Conservation (phyloP, 35 echinoderm and acorn worm species). For the Ophioderma brevispina region DNA sequence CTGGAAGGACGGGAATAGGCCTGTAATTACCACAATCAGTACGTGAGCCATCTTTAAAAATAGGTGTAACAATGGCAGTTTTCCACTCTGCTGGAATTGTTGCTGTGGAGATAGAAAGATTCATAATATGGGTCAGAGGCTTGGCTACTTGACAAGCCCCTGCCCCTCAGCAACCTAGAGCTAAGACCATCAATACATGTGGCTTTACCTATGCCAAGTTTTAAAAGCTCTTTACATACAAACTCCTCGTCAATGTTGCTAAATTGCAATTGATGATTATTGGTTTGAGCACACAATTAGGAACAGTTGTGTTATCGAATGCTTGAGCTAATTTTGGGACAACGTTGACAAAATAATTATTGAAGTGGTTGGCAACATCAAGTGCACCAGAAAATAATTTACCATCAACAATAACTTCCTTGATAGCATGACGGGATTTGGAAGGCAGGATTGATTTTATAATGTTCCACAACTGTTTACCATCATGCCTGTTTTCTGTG, state of each 20-base stretch:
- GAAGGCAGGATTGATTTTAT: conserved; percentile 12
- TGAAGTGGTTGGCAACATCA: conserved; percentile 5
- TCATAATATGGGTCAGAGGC: conserved; percentile 19
- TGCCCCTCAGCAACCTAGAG: neutral
- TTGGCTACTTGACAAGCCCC: neutral
- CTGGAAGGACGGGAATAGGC: conserved; percentile 23
- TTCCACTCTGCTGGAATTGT: conserved; percentile 34
- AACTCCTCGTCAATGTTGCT: conserved; percentile 14
- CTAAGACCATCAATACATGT: neutral
- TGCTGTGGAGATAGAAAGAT: conserved; percentile 14
- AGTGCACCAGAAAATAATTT: neutral
- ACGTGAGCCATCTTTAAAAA: conserved; percentile 2
- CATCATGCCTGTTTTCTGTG: neutral
- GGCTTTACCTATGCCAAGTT: neutral
- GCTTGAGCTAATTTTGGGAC: neutral
- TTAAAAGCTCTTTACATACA: neutral
- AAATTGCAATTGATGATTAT: neutral
- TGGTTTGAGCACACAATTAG: neutral
- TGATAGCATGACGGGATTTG: neutral
- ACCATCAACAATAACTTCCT: conserved; percentile 4
- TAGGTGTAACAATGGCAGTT: conserved; percentile 13
- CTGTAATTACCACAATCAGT: conserved; percentile 31
- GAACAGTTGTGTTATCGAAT: neutral
- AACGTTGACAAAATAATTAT: neutral
- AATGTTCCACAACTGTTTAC: conserved; percentile 26